Evolutionary conservation across 2,113 vertebrate species (phyloP).

Genomic region (Penelope pileata): DNA sequence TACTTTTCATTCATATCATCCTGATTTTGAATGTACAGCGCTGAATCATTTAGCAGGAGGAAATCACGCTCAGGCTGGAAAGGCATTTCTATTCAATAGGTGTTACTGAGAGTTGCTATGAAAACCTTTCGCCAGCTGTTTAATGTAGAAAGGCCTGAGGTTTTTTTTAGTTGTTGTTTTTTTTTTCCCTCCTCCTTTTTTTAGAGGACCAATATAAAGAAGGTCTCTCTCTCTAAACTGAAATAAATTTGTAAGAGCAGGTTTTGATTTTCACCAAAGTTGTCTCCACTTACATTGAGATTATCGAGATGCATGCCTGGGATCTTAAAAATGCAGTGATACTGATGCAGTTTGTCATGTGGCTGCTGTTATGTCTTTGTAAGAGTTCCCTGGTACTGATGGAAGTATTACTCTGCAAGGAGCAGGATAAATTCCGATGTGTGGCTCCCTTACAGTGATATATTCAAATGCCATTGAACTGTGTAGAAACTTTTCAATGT

Average conservation of each 20-base stretch:
- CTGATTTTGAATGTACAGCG: neutral
- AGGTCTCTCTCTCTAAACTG: neutral
- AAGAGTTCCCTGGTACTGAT: neutral
- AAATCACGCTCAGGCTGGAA: neutral
- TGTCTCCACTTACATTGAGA: neutral
- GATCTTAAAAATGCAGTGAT: neutral
- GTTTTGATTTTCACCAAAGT: neutral
- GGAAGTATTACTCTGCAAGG: neutral
- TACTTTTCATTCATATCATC: neutral
- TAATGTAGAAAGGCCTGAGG: neutral
- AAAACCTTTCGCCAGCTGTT: neutral
- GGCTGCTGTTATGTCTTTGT: neutral
- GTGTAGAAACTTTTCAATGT: neutral
- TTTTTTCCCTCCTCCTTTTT: neutral
- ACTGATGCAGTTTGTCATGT: neutral
- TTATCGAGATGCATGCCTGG: neutral
- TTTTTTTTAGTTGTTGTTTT: neutral
- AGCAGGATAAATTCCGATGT: neutral
- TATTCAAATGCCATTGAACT: neutral
- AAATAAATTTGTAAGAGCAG: neutral
- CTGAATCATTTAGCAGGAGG: neutral
- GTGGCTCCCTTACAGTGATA: neutral
- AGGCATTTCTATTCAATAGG: neutral
- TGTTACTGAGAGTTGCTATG: neutral
- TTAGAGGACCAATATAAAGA: neutral